A percentile compares a stretch with the other conserved stretches of the same genome.
Evolutionary conservation across 2,797 vertebrate species (phyloP).

Genomic region (Lepus oiostolus): DNA sequence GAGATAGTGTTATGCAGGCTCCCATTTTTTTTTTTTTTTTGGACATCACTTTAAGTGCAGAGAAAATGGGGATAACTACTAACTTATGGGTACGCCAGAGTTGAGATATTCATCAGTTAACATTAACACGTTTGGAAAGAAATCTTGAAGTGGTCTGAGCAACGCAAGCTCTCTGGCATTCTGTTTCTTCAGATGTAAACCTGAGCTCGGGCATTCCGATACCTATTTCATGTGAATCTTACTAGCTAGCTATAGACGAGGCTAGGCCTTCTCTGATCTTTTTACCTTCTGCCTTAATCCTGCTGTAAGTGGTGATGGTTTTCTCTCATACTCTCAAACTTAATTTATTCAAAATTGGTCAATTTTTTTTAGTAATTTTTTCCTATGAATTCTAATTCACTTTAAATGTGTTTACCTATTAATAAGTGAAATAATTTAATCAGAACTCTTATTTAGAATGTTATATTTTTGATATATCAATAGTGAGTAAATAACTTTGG

Average conservation of each 20-base stretch:
- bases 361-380: slow-evolving; percentile 38
- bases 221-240: background rate
- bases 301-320: background rate
- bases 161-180: background rate
- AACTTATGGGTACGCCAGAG: background rate
- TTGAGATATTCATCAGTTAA: background rate
- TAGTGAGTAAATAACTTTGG: background rate
- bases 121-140: background rate
- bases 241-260: background rate
- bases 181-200: background rate
- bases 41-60: background rate
- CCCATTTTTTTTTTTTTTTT: background rate
- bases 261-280: background rate
- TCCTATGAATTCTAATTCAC: background rate
- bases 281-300: background rate
- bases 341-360: background rate
- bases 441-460: background rate
- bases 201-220: background rate
- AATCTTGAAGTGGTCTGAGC: background rate
- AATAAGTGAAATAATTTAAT: slow-evolving; percentile 1
- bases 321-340: background rate
- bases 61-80: background rate
- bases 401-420: background rate
- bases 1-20: background rate
- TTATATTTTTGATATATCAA: background rate